Evolutionary conservation across 2,113 vertebrate genomes (phyloP), one percentile per base, ranked within the genome.

Genomic region (Indicator maculatus): DNA sequence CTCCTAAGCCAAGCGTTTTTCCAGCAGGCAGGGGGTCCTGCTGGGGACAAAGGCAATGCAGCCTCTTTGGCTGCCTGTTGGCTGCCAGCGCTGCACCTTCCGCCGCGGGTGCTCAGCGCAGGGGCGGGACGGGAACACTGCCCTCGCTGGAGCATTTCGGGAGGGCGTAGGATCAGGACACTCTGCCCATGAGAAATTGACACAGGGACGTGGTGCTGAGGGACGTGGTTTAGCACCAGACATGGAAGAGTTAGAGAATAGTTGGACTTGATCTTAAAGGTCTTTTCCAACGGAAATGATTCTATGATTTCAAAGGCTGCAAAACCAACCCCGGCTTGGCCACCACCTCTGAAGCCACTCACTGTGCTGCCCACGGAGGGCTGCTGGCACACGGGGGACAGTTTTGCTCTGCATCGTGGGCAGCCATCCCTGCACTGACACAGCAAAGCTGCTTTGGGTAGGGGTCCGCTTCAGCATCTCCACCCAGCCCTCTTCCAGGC

Each of bases 11-110:
- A 24, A 95, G 94, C 84, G 90, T 90, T 96, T 93, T 89, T 93
- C 70, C 94, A 96, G 89, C 93, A 93, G 84, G 95, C 93, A 60
- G 91, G 93, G 91, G 90, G 91, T 90, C 95, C 88, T 31, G 88
- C 82, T 2, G 1, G 80, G 72, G 81, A 93, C 80, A 89, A 92
- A 93, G 88, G 12, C 6, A 0, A 80, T 84, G 38, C 83, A 88
- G 65, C 61, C 72, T 71, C 89, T 45, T 8, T 2, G 16, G 66
- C 78, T 45, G 78, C n/a, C 72, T 58, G 77, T 16, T 71, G 83
- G 87, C 91, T 86, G 72, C 4, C 0, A 39, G n/a, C 2, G 0
- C 76, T 18, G 80, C 72, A 69, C 80, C 85, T 28, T 91, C 67
- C 1, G 0, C 69, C 23, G n/a, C 1, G 5, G 44, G 30, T 44